Base-by-base conservation (phyloP, 2,113 vertebrate species). In the Epinephelus moara region DNA sequence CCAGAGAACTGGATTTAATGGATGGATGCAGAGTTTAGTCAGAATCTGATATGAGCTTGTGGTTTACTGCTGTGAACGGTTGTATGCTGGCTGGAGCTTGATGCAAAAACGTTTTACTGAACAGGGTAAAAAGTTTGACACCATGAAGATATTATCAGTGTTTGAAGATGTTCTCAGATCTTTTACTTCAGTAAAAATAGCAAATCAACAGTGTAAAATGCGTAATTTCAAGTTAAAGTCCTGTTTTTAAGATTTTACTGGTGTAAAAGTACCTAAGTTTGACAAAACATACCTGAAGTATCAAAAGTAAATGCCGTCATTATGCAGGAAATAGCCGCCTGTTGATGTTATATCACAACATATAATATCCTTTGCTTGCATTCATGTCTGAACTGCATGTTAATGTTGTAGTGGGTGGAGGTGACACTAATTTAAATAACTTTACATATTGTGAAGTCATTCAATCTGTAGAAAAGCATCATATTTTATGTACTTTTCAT, bases 11-110 rank as follows among this genome's bases (percentile, higher is more conserved):
- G n/a, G 33, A 4, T 63, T 56, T 42, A 30, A 75, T 50, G 40
- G 60, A 78, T 74, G 37, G 60, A 78, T 74, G 37, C 47, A 61
- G 42, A 61, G 19, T 42, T 82, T 59, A 67, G 14, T 62, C 56
- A 17, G 62, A 88, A 72, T 72, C 15, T 79, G 21, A 74, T 53
- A 27, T 53, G 30, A 37, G 23, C 10, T 52, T 72, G 53, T 67
- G 19, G 21, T 53, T 81, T 64, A 6, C n/a, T 45, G 37, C 13
- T 62, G 3, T 53, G 25, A 55, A 53, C 21, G 17, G 17, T 7
- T 14, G 47, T 15, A 47, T 30, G 50, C 40, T 59, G 55, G 30
- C 30, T 71, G 49, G 13, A 68, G 40, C 25, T 6, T 47, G 63
- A n/a, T 67, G 21, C 30, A 27, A 33, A 2, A 49, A 57, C 64